Conservation (phyloP, 2,888 invertebrate genomes). For the Drosophila silvestris region DNA sequence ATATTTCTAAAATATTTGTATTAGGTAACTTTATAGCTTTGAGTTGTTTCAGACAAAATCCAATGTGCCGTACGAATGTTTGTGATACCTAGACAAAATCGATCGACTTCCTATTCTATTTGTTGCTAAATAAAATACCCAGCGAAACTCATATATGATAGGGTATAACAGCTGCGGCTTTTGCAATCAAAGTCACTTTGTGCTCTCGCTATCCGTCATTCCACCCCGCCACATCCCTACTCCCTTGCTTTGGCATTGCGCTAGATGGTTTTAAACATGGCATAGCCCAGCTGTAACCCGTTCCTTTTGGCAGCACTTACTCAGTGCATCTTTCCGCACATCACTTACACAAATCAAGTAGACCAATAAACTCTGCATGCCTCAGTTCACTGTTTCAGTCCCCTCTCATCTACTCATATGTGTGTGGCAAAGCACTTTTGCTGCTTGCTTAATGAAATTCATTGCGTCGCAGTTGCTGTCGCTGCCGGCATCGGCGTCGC, state of each 20-base stretch:
- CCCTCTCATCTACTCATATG: slow-evolving; percentile 1
- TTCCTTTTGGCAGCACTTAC: slow-evolving; percentile 25
- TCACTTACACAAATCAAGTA: slow-evolving; percentile 74
- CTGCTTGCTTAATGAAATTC: slow-evolving; percentile 76
- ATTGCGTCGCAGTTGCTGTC: slow-evolving; percentile 48
- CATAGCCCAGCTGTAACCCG: slow-evolving; percentile 8
- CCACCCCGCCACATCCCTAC: background rate
- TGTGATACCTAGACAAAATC: background rate
- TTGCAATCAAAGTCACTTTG: slow-evolving; percentile 71
- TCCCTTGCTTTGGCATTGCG: background rate
- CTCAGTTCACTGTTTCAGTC: background rate
- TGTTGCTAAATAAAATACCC: background rate
- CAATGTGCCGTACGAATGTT: background rate
- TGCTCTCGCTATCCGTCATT: slow-evolving; percentile 7
- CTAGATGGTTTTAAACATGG: background rate
- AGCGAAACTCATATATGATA: background rate
- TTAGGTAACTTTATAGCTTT: background rate
- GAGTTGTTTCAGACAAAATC: background rate
- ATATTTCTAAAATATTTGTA: background rate
- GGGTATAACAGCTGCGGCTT: slow-evolving; percentile 60
- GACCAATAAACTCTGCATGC: slow-evolving; percentile 63
- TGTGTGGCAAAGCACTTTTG: slow-evolving; percentile 55
- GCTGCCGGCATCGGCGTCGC: slow-evolving; percentile 24
- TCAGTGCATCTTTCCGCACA: slow-evolving; percentile 47
- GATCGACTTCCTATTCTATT: background rate